phyloP scores from a whole-genome alignment of 2,113 vertebrate genomes.

The Corydoras sp. region DNA sequence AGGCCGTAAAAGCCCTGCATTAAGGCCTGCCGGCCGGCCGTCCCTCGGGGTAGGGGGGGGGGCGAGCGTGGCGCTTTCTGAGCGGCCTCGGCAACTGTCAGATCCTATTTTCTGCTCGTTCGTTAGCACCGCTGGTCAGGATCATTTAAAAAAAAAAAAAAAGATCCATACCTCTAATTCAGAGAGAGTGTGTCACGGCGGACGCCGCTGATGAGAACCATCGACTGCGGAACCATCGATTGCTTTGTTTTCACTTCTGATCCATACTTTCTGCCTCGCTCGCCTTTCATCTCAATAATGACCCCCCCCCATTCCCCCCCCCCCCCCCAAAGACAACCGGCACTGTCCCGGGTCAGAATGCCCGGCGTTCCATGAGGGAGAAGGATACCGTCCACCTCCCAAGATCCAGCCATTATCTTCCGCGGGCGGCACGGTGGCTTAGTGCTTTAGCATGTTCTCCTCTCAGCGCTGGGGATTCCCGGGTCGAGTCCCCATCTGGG shows the following conservation, averaged over 20 bases:
- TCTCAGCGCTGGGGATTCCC: too few species aligned
- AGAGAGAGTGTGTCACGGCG: conserved; percentile 45
- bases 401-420: too few species aligned
- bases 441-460: too few species aligned
- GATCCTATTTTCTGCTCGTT: conserved; percentile 47
- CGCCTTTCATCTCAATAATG: conserved; percentile 24
- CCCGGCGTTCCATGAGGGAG: neutral
- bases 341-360: too few species aligned
- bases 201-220: conserved; percentile 40
- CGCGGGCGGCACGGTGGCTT: too few species aligned
- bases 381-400: conserved; percentile 24
- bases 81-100: conserved; percentile 38
- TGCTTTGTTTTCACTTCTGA: conserved; percentile 40
- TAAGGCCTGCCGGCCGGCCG: conserved; percentile 23
- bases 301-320: too few species aligned
- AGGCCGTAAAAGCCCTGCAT: conserved; percentile 42
- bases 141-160: conserved; percentile 34
- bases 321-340: too few species aligned
- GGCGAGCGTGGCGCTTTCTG: conserved; percentile 14
- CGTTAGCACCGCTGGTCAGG: conserved; percentile 42
- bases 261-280: conserved; percentile 32
- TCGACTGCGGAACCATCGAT: conserved; percentile 44
- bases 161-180: conserved; percentile 44
- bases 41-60: conserved; percentile 40
- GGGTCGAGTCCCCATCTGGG: too few species aligned